Conservation (phyloP, 2,113 vertebrate species). For the Charina bottae region DNA sequence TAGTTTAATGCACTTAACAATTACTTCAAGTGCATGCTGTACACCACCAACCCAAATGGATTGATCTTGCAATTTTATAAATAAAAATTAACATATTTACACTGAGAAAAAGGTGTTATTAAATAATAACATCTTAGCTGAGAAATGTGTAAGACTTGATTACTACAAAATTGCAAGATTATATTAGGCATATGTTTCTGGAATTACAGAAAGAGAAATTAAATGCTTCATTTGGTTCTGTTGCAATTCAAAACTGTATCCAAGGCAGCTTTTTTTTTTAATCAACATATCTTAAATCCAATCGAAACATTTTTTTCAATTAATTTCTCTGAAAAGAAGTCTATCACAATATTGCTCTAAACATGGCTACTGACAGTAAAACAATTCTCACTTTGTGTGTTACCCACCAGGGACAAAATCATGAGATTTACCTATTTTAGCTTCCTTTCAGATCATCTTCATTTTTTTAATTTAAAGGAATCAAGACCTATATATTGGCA, state of each 20-base stretch:
- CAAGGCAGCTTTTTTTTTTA: slow-evolving; percentile 30
- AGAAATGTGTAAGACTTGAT: slow-evolving; percentile 63
- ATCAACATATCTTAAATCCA: slow-evolving; percentile 59
- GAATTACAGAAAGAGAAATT: slow-evolving; percentile 63
- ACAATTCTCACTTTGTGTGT: slow-evolving; percentile 63
- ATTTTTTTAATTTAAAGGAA: slow-evolving; percentile 61
- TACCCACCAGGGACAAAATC: slow-evolving; percentile 64
- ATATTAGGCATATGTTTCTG: slow-evolving; percentile 60
- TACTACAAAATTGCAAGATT: slow-evolving; percentile 67
- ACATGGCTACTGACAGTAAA: slow-evolving; percentile 60
- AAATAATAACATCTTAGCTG: slow-evolving; percentile 70
- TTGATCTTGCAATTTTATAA: slow-evolving; percentile 92
- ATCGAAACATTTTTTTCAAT: slow-evolving; percentile 52
- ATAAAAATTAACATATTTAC: slow-evolving; percentile 91
- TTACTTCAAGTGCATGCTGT: slow-evolving; percentile 83
- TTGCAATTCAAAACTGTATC: slow-evolving; percentile 54
- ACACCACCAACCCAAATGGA: slow-evolving; percentile 96
- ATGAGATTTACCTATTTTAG: slow-evolving; percentile 33
- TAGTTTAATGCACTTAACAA: slow-evolving; percentile 86
- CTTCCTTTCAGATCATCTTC: slow-evolving; percentile 58
- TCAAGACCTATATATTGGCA: slow-evolving; percentile 55
- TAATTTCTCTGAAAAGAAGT: slow-evolving; percentile 63
- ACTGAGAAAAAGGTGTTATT: slow-evolving; percentile 72
- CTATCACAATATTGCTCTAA: slow-evolving; percentile 57
- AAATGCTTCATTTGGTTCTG: slow-evolving; percentile 64